Conservation (phyloP, 2,797 vertebrate genomes). For the Picus viridis region DNA sequence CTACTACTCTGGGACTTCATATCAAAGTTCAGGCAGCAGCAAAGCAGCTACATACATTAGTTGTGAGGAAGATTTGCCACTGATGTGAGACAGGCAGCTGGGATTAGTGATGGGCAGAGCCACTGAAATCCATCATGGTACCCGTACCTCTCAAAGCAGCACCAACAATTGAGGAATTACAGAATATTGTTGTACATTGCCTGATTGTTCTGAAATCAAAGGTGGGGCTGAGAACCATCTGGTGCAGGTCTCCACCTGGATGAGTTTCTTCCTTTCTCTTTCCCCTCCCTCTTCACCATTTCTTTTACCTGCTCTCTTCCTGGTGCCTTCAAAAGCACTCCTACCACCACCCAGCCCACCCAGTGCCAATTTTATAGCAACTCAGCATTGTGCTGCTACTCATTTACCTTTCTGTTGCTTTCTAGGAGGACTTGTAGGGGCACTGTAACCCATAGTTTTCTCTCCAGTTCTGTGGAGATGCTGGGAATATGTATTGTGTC, state of each 20-base stretch:
- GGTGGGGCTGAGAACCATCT: neutral
- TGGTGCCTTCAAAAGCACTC: neutral
- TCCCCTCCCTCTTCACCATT: neutral
- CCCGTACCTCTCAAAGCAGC: neutral
- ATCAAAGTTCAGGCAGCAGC: neutral
- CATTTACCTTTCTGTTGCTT: neutral
- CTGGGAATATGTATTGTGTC: neutral
- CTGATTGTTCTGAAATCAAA: neutral
- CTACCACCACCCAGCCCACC: rapidly evolving
- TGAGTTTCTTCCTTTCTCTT: neutral
- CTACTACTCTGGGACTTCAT: neutral
- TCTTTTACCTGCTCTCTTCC: neutral
- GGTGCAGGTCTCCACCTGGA: neutral
- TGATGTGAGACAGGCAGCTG: neutral
- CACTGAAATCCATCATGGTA: neutral
- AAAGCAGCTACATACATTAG: neutral
- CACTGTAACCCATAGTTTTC: neutral
- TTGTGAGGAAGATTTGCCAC: neutral
- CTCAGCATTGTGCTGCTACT: neutral
- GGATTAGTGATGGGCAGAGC: neutral
- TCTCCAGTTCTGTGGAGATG: neutral
- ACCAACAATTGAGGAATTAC: neutral
- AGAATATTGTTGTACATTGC: neutral
- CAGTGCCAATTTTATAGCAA: neutral
- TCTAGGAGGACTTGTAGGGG: neutral